phyloP scores from a whole-genome alignment of 2,113 vertebrate species.

The Setophaga coronata region DNA sequence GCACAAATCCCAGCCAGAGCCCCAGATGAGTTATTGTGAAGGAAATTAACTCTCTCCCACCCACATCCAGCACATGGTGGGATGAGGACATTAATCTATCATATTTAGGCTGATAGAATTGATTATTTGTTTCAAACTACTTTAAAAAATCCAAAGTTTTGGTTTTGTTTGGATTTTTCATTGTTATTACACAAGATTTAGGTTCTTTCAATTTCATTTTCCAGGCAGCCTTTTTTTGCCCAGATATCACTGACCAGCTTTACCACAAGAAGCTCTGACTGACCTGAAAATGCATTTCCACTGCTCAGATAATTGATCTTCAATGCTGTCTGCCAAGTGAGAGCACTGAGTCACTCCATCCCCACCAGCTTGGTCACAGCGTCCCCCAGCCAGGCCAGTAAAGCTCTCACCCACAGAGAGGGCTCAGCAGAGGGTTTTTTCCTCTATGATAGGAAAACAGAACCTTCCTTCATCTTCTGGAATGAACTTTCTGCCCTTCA shows the following conservation, averaged over 20 bases:
- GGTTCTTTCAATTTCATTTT: neutral
- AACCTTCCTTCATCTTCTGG: neutral
- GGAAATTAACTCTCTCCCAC: neutral
- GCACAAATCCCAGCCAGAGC: neutral
- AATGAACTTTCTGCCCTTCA: neutral
- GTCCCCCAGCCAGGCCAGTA: neutral
- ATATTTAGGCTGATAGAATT: neutral
- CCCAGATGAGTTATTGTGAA: neutral
- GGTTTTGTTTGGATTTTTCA: neutral
- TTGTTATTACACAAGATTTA: neutral
- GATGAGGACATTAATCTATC: neutral
- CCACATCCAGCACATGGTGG: neutral
- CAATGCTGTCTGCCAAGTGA: neutral
- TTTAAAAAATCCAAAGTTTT: neutral
- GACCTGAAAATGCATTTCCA: slow-evolving; percentile 13
- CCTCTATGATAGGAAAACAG: neutral
- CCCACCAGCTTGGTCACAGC: neutral
- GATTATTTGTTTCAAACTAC: neutral
- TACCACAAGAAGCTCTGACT: neutral
- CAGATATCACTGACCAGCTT: neutral
- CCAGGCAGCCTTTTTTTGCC: neutral
- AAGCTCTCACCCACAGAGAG: neutral
- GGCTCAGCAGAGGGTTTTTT: neutral
- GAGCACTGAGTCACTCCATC: neutral
- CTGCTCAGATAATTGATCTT: neutral